These are phyloP conservation scores for Troglohyphantes excavatus DNA, from an alignment of 2,888 invertebrate species.

Conservation along the genomic window DNA sequence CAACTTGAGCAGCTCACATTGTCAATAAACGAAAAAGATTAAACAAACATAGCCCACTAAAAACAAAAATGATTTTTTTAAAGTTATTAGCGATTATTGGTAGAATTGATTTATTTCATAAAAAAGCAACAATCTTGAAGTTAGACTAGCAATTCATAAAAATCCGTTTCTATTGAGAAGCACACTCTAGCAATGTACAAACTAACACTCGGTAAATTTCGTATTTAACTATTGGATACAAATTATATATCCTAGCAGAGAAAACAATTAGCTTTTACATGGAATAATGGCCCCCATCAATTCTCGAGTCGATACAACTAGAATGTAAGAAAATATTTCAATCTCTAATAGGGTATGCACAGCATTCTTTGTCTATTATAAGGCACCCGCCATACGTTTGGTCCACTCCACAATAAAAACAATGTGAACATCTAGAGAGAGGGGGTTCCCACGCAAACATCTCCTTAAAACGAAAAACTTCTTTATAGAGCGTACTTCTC, in stretches of 20 bases:
- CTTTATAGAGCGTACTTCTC: neutral
- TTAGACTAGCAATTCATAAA: neutral
- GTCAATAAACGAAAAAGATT: too few species aligned
- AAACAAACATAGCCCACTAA: too few species aligned
- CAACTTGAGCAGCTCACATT: too few species aligned
- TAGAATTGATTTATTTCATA: too few species aligned
- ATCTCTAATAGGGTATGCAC: constrained; percentile 70
- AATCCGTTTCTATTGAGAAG: neutral
- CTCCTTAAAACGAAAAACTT: too few species aligned
- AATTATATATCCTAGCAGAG: neutral
- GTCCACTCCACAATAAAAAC: constrained; percentile 69
- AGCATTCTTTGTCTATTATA: constrained; percentile 63
- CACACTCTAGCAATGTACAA: too few species aligned
- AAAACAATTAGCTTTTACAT: neutral
- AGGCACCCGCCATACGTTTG: constrained; percentile 78
- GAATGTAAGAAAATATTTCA: constrained; percentile 74
- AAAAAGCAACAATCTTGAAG: too few species aligned
- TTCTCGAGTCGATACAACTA: constrained; percentile 65
- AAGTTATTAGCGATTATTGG: too few species aligned
- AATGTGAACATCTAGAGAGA: constrained; percentile 3
- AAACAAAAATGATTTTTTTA: too few species aligned
- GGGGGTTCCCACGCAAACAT: neutral
- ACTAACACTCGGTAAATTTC: neutral
- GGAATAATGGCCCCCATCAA: constrained; percentile 55
- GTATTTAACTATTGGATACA: neutral